Conservation (phyloP, 2,888 invertebrate genomes). For the Reticulitermes lucifugus region DNA sequence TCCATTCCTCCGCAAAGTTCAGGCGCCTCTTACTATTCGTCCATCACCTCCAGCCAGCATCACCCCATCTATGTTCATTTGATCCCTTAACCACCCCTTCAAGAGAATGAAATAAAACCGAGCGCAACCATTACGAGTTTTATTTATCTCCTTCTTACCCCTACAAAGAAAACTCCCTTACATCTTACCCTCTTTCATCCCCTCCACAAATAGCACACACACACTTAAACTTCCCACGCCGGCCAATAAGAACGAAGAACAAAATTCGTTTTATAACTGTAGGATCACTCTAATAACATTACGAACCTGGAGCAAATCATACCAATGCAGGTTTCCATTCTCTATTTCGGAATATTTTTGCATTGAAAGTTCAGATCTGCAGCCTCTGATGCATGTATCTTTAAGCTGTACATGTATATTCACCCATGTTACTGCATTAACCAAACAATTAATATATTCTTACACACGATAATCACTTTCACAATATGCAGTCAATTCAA, state of each 20-base stretch:
- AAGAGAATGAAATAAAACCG: conserved; percentile 48
- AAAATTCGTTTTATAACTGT: conserved; percentile 47
- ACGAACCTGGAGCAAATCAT: conserved; percentile 33
- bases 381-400: no score
- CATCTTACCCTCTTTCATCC: conserved; percentile 35
- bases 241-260: conserved; percentile 46
- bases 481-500: neutral
- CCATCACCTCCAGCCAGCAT: conserved; percentile 24
- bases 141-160: conserved; percentile 47
- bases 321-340: conserved; percentile 10
- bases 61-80: conserved; percentile 34
- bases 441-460: neutral
- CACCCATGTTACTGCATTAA: no score
- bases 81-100: conserved; percentile 35
- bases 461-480: neutral
- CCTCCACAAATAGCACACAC: conserved; percentile 41
- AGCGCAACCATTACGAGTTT: conserved; percentile 46
- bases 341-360: neutral
- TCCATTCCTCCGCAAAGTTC: conserved; percentile 11
- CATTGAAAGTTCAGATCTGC: neutral
- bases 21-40: conserved; percentile 1
- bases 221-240: conserved; percentile 43
- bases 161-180: conserved; percentile 24
- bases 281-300: conserved; percentile 43
- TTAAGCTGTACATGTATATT: no score